A percentile compares a stretch with the other conserved stretches of the same genome.
Conservation (phyloP, 2,113 vertebrate genomes). For the Grus americana region DNA sequence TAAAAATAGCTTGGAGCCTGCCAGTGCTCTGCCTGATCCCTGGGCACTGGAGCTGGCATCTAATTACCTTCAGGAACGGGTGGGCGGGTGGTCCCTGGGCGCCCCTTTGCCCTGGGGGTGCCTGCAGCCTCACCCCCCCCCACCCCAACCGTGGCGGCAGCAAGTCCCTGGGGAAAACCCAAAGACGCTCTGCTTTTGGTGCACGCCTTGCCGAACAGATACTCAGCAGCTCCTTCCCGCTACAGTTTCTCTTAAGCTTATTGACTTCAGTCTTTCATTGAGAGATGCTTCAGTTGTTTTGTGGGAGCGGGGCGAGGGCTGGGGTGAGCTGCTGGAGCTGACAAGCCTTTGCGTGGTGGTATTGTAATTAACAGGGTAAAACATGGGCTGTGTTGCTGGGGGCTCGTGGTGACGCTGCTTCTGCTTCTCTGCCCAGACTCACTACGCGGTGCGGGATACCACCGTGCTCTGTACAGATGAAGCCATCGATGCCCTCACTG, state of each 20-base stretch:
- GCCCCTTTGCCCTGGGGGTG: not conserved
- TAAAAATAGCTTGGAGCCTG: slow-evolving; percentile 49
- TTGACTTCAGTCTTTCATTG: rapidly evolving
- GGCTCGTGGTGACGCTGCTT: rapidly evolving
- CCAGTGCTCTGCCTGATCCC: not conserved
- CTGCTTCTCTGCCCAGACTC: slow-evolving; percentile 78
- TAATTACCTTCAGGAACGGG: not conserved
- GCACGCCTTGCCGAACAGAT: not conserved
- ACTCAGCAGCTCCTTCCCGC: not conserved
- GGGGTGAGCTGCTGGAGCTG: not conserved
- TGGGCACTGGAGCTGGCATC: not conserved
- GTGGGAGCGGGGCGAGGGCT: rapidly evolving
- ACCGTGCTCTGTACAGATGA: slow-evolving; percentile 72
- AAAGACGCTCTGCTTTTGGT: not conserved
- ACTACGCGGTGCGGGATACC: slow-evolving; percentile 90
- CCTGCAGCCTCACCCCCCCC: not conserved
- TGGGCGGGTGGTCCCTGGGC: rapidly evolving
- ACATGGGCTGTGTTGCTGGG: rapidly evolving
- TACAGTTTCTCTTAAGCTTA: not conserved
- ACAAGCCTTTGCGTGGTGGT: not conserved
- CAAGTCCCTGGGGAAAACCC: not conserved
- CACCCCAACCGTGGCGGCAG: rapidly evolving
- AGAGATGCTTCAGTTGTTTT: not conserved
- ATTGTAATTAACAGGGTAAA: not conserved
- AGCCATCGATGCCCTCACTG: slow-evolving; percentile 83